Percentiles rank a stretch among this genome's conserved stretches.
These are phyloP conservation scores for Spinus olivaceus DNA, from an alignment of 2,797 vertebrate genomes.

Conservation along the genomic window DNA sequence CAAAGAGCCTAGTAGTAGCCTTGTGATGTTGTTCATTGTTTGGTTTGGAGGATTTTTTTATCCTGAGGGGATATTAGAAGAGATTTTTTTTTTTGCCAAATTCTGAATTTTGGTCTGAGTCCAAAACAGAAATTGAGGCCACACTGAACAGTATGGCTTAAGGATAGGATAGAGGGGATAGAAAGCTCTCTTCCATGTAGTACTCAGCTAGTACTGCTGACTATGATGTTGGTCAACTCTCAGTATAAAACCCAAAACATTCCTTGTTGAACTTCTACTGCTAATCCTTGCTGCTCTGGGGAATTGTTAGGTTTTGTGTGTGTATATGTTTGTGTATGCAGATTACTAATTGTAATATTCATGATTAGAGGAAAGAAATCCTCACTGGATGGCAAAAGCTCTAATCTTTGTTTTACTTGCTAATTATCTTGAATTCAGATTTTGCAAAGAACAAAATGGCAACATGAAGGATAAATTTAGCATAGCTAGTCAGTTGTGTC, in stretches of 20 bases:
- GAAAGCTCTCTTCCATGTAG: background rate
- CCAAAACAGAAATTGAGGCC: background rate
- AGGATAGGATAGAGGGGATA: background rate
- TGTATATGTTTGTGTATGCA: background rate
- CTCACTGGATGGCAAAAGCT: background rate
- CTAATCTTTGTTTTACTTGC: background rate
- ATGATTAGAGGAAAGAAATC: background rate
- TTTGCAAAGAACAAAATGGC: background rate
- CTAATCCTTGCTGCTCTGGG: background rate
- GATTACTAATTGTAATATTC: background rate
- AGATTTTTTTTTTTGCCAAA: background rate
- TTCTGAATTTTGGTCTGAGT: background rate
- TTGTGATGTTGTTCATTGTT: background rate
- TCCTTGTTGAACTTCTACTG: background rate
- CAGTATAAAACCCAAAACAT: background rate
- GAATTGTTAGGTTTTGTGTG: background rate
- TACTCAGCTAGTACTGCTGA: background rate
- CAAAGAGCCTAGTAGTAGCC: background rate
- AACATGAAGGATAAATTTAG: background rate
- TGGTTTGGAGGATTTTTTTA: background rate
- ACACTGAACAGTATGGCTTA: background rate
- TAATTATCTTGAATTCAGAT: background rate
- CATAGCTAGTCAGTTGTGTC: background rate
- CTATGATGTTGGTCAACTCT: background rate
- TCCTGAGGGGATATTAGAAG: background rate